Evolutionary conservation across 1,140 invertebrate genomes (phyloP).

Genomic region (Eulimnadia texana): DNA sequence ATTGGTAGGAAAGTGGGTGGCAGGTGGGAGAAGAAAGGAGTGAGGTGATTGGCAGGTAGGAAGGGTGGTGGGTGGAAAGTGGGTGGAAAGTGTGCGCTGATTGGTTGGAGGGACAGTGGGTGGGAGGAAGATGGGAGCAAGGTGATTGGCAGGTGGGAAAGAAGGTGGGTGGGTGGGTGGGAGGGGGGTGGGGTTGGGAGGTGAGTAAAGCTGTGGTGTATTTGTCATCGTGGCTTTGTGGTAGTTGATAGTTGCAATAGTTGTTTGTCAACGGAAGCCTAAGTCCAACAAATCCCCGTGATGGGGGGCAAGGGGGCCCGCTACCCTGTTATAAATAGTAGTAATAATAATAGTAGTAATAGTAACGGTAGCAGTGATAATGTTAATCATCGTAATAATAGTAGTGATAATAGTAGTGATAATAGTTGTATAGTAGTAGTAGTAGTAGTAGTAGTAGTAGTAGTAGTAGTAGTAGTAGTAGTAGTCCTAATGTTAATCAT

Average conservation of each 20-base stretch:
- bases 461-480: no score
- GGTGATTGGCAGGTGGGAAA: not conserved
- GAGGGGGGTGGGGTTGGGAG: not conserved
- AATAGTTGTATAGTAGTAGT: no score
- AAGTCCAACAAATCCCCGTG: not conserved
- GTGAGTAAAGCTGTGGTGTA: not conserved
- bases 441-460: no score
- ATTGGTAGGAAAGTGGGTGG: not conserved
- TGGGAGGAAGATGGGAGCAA: not conserved
- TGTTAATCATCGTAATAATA: no score
- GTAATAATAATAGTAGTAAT: no score
- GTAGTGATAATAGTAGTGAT: no score
- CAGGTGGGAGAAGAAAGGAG: not conserved
- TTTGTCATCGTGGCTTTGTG: not conserved
- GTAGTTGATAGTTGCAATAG: not conserved
- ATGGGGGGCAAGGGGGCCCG: no score
- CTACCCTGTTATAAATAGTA: no score
- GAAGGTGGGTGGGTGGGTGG: not conserved
- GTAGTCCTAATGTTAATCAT: no score
- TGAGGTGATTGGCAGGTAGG: not conserved
- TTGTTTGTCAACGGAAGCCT: not conserved
- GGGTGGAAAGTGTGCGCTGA: not conserved
- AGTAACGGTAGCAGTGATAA: no score
- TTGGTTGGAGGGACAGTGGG: not conserved
- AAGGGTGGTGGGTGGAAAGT: not conserved